Conservation (phyloP, 1,140 invertebrate species). For the Lepidurus apus region DNA sequence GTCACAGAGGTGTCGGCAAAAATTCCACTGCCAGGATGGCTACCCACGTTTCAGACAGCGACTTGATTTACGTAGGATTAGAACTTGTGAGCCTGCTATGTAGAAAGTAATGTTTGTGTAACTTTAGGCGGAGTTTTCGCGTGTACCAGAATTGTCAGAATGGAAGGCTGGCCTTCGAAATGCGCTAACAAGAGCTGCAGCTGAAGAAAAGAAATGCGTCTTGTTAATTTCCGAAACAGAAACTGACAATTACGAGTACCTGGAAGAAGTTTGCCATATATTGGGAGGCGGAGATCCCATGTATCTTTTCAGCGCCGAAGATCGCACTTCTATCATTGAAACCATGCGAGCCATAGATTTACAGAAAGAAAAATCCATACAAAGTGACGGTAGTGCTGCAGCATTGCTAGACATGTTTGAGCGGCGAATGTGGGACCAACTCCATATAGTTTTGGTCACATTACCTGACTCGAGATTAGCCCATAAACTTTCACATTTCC, state of each 20-base stretch:
- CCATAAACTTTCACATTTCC: constrained; percentile 55
- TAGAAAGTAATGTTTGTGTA: not conserved
- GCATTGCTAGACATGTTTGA: constrained; percentile 92
- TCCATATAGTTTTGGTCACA: constrained; percentile 89
- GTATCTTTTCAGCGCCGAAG: constrained; percentile 80
- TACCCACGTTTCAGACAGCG: constrained; percentile 88
- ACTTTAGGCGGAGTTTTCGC: not conserved
- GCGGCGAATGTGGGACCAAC: constrained; percentile 78
- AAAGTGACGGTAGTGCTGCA: constrained; percentile 82
- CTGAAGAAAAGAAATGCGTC: constrained; percentile 75
- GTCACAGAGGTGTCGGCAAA: constrained; percentile 85
- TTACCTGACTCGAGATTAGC: constrained; percentile 57
- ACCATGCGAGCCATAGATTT: constrained; percentile 88
- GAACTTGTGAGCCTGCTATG: not conserved
- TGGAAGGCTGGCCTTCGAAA: constrained; percentile 87
- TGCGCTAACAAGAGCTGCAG: constrained; percentile 69
- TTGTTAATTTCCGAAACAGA: constrained; percentile 87
- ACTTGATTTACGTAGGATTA: constrained; percentile 60
- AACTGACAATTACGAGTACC: constrained; percentile 47
- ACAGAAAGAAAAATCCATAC: constrained; percentile 72
- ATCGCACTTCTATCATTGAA: constrained; percentile 87
- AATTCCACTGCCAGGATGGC: constrained; percentile 84
- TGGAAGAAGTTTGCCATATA: constrained; percentile 91
- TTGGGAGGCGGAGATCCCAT: constrained; percentile 90
- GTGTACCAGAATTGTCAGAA: constrained; percentile 48